Base-by-base conservation (phyloP, 2,797 vertebrate species). In the Epinephelus coioides region DNA sequence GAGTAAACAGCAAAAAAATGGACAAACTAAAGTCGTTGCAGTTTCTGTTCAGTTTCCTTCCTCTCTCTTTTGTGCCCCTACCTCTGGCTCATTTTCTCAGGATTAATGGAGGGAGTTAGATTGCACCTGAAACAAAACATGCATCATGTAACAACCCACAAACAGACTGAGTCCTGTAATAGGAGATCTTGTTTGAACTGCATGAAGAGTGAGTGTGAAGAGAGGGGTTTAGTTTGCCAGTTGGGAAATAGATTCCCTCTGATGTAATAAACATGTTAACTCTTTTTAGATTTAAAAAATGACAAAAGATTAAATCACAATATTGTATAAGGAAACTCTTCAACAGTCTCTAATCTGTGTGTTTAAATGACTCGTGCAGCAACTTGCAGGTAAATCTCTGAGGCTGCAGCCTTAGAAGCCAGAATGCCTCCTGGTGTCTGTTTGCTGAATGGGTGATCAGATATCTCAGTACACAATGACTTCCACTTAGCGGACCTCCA, bases 401-500 rank as follows among this genome's bases (percentile, higher is more conserved):
- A 34, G 2, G 56, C 1, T 30, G 69, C n/a, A 40, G 57, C 68
- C 9, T 17, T 4, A 23, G 62, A 14, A 19, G 15, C 9, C 8
- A 2, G 38, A 40, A 61, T 0, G 55, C 55, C n/a, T 67, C 62
- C 23, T 2, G 38, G 30, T 43, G 75, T 43, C 40, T 46, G 43
- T 46, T 8, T 5, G 19, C 47, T 51, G 23, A 77, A 63, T 6
- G 18, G 18, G 0, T 10, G 76, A 65, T 72, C 38, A 23, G 38
- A 62, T 67, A 23, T 72, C 19, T 49, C 38, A 8, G 12, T 0
- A 11, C 34, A 66, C 62, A 63, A 62, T 63, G 57, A 69, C 49
- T 5, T 38, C 9, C 30, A 34, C 27, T 49, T 56, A 50, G 56
- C 50, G 11, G 11, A 79, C 13, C 4, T 57, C 23, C 54, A 69